Conservation (phyloP, 2,888 invertebrate genomes). For the Sinhomidia bicolor region DNA sequence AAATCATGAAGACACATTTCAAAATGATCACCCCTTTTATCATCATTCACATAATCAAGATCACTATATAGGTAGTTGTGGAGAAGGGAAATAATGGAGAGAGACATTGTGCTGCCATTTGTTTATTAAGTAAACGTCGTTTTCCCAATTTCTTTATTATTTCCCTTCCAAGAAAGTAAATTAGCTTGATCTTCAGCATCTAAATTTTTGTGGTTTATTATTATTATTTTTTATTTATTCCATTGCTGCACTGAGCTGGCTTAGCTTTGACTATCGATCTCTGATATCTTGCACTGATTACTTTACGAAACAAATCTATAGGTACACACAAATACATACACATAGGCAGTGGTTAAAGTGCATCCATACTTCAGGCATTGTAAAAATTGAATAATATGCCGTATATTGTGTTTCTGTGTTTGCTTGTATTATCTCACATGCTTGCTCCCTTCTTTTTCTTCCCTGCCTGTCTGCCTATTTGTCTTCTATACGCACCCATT, state of each 20-base stretch:
- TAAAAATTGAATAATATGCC: slow-evolving; percentile 1
- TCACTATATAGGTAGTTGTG: background rate
- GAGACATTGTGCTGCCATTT: slow-evolving; percentile 64
- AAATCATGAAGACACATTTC: slow-evolving; percentile 20
- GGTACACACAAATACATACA: too few species aligned
- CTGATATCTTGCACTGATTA: slow-evolving; percentile 65
- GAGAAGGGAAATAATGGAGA: background rate
- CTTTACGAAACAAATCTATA: background rate
- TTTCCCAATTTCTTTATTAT: slow-evolving; percentile 58
- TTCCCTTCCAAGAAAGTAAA: background rate
- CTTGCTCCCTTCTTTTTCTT: background rate
- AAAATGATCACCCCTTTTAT: slow-evolving; percentile 33
- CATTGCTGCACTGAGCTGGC: background rate
- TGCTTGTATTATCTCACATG: too few species aligned
- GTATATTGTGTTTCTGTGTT: slow-evolving; percentile 13
- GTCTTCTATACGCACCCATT: slow-evolving; percentile 57
- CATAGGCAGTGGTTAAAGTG: background rate
- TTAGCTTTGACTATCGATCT: slow-evolving; percentile 30
- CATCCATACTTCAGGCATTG: background rate
- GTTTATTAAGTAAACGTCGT: slow-evolving; percentile 7
- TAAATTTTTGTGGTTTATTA: slow-evolving; percentile 17
- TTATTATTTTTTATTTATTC: slow-evolving; percentile 56
- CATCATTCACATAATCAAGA: background rate
- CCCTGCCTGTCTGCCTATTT: slow-evolving; percentile 35
- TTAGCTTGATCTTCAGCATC: slow-evolving; percentile 38